phyloP scores from a whole-genome alignment of 2,797 vertebrate species.

The Podarcis lilfordi region DNA sequence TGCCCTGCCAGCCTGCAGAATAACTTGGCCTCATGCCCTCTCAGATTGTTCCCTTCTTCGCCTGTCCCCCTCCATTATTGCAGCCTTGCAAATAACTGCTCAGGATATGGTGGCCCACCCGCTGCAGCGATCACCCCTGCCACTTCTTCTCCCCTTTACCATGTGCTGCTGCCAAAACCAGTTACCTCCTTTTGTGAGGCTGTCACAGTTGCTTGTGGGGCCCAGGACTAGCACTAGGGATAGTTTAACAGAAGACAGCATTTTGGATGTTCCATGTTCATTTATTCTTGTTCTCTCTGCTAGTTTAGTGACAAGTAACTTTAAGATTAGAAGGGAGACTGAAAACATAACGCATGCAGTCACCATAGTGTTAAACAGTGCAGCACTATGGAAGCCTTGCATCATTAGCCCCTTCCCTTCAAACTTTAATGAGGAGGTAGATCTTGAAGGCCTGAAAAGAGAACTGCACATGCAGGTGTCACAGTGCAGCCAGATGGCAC shows the following conservation, averaged over 20 bases:
- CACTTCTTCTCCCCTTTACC: neutral
- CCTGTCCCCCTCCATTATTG: neutral
- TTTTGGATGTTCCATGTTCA: neutral
- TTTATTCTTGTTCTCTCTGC: neutral
- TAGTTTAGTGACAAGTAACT: neutral
- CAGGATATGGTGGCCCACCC: neutral
- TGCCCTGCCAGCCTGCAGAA: slow-evolving; percentile 7
- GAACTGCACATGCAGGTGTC: neutral
- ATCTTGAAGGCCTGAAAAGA: neutral
- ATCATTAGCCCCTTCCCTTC: neutral
- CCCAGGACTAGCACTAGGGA: neutral
- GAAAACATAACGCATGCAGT: neutral
- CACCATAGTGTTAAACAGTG: neutral
- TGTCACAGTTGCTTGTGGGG: neutral
- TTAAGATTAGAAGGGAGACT: neutral
- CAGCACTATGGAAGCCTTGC: neutral
- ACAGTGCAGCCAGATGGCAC: too few species aligned
- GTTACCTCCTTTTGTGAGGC: neutral
- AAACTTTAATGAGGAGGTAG: neutral
- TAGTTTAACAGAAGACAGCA: neutral
- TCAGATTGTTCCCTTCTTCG: neutral
- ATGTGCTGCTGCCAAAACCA: neutral
- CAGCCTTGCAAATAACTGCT: neutral
- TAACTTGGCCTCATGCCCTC: neutral
- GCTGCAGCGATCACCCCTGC: neutral